Evolutionary conservation across 2,113 vertebrate species (phyloP).

Genomic region (Nycticebus coucang): DNA sequence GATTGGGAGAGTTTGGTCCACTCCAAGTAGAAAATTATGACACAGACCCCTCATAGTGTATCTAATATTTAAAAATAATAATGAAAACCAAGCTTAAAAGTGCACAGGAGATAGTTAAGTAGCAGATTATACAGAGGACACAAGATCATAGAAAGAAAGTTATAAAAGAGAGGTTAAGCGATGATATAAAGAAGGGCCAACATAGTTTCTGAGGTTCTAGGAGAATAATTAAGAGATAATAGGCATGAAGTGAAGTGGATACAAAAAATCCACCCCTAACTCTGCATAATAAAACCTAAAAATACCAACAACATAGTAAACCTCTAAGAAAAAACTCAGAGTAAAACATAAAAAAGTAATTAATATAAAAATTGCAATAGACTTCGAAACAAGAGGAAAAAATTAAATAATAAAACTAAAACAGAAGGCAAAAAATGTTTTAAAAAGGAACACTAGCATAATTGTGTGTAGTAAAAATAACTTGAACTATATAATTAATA

Average conservation of each 20-base stretch:
- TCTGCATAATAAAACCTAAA: neutral
- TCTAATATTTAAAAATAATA: neutral
- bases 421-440: neutral
- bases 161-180: neutral
- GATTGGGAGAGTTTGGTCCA: neutral
- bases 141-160: neutral
- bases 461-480: neutral
- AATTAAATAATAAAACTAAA: neutral
- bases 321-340: neutral
- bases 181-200: neutral
- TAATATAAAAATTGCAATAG: neutral
- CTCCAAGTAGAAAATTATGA: neutral
- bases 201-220: neutral
- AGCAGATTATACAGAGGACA: neutral
- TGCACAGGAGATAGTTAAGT: neutral
- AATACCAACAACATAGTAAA: neutral
- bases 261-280: neutral
- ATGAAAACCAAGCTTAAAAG: neutral
- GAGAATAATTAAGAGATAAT: neutral
- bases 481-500: neutral
- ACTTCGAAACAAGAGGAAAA: neutral
- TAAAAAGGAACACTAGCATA: neutral
- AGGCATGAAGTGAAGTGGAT: neutral
- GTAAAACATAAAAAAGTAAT: neutral
- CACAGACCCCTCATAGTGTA: neutral